Percentiles rank a stretch among this genome's conserved stretches.
Evolutionary conservation across 2,113 vertebrate species (phyloP).

Genomic region (Cochlearius cochlearius): DNA sequence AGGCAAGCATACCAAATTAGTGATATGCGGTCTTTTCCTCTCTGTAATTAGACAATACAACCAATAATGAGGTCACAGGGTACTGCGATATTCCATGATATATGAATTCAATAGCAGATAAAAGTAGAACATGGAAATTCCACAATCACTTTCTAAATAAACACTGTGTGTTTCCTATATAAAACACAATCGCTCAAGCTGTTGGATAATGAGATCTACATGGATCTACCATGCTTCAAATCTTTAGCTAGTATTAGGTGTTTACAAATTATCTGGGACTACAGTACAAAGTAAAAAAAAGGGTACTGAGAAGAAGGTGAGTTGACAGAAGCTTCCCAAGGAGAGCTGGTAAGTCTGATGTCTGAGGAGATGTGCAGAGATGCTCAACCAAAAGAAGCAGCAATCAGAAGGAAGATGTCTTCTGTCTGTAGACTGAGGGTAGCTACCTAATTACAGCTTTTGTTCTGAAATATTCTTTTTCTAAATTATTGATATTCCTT

Average conservation of each 20-base stretch:
- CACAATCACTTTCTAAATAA: background rate
- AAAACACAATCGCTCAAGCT: background rate
- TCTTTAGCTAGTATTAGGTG: background rate
- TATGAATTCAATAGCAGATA: background rate
- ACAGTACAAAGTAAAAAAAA: background rate
- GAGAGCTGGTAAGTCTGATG: background rate
- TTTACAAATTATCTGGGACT: background rate
- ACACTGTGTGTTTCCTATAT: background rate
- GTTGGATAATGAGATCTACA: background rate
- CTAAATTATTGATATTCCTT: background rate
- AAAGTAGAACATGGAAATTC: background rate
- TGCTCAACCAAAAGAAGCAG: background rate
- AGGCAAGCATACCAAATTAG: background rate
- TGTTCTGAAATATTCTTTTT: background rate
- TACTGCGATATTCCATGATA: background rate
- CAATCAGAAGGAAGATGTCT: background rate
- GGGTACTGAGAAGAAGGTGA: background rate
- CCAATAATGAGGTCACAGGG: accelerated
- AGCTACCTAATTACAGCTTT: background rate
- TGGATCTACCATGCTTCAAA: background rate
- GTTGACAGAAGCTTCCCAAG: background rate
- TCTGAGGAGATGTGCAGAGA: background rate
- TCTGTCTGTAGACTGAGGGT: background rate
- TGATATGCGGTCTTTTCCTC: background rate
- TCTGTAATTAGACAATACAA: background rate